phyloP scores from a whole-genome alignment of 2,888 invertebrate genomes.

The Neuroscelio doddi region DNA sequence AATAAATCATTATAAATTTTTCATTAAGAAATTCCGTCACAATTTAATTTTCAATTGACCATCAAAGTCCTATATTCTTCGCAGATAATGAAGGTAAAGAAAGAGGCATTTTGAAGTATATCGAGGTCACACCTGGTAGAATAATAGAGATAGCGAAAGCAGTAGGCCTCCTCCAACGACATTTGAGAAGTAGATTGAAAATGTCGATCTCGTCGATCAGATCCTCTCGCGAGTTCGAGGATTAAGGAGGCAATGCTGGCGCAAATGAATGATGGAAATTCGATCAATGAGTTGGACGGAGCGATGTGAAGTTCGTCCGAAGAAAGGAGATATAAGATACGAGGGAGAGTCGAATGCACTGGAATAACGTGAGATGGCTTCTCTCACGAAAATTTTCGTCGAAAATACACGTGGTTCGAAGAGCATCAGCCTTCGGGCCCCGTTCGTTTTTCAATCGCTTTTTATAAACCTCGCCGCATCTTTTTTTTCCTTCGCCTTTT shows the following conservation, averaged over 20 bases:
- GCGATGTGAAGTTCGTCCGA: slow-evolving; percentile 13
- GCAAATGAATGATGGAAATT: slow-evolving; percentile 67
- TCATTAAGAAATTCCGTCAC: not conserved
- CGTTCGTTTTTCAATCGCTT: slow-evolving; percentile 65
- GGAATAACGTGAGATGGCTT: slow-evolving; percentile 48
- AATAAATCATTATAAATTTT: not conserved
- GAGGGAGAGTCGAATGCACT: slow-evolving; percentile 44
- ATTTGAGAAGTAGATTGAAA: slow-evolving; percentile 45
- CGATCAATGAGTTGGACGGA: slow-evolving; percentile 62
- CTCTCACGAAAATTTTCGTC: slow-evolving; percentile 56
- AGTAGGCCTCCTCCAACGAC: slow-evolving; percentile 20
- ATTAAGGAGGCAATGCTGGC: slow-evolving; percentile 52
- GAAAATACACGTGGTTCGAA: slow-evolving; percentile 65
- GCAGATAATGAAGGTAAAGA: not conserved
- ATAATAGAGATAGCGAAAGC: slow-evolving; percentile 33
- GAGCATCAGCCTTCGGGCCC: slow-evolving; percentile 53
- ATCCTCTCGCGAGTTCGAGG: slow-evolving; percentile 29
- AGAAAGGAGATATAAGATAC: slow-evolving; percentile 28
- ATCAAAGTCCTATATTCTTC: not conserved
- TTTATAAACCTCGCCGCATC: slow-evolving; percentile 63
- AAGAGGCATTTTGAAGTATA: slow-evolving; percentile 6
- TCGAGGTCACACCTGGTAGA: slow-evolving; percentile 54
- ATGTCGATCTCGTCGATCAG: slow-evolving; percentile 40
- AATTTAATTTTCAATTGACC: not conserved
- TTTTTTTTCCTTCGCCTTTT: slow-evolving; percentile 59